Base-by-base conservation (phyloP, 2,113 vertebrate genomes). In the Albula glossodonta region DNA sequence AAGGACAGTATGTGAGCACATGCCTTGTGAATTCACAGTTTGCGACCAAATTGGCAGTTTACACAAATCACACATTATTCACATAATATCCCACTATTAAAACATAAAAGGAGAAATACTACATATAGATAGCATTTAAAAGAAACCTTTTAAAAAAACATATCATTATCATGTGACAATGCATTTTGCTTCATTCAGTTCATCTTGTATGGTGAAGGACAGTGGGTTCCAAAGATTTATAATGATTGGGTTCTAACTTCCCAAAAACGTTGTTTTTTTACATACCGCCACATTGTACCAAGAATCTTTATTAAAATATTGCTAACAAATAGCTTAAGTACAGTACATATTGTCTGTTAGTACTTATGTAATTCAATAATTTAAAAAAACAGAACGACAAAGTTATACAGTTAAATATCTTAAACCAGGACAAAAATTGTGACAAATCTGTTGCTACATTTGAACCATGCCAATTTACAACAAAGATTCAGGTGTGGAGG, bases 401-500 rank as follows among this genome's bases (percentile, higher is more conserved):
- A 86, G 51, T 86, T 82, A 66, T 66, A 31, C 66, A 51, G 25
- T 53, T n/a, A 41, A 50, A 53, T 52, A 15, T 80, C 25, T 78
- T 79, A 49, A 51, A 51, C 13, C 60, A 49, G 84, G 49, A 85
- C 86, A 87, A 74, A 89, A 91, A 41, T 41, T 41, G 31, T 41
- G 31, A 90, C 51, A 31, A 15, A 63, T 90, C 91, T 92, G 87
- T 91, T 94, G 94, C 92, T 95, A 93, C 91, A 84, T 85, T 88
- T 84, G 49, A 50, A 83, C 86, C 74, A 86, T 74, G 88, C 86
- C 80, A 88, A 82, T 19, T 52, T 56, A 87, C 31, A 89, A 87
- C 79, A 80, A 88, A 13, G 12, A 78, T 86, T 87, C 70, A 86
- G 82, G 86, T 84, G 48, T 84, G 70, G 83, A 88, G 81, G 84